phyloP scores from a whole-genome alignment of 1,140 invertebrate genomes.

The Laupala kohalensis region DNA sequence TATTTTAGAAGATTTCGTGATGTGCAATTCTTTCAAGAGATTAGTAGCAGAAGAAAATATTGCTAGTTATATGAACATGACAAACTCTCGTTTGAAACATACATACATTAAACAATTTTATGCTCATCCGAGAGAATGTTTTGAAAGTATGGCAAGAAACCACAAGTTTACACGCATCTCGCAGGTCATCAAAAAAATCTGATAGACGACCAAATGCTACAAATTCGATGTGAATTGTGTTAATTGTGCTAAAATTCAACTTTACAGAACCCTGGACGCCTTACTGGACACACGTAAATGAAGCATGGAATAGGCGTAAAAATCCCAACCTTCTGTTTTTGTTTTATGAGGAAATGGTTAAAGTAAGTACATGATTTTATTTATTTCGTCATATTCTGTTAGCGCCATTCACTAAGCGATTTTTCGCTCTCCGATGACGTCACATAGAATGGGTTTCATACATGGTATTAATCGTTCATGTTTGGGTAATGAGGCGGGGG shows the following conservation, averaged over 20 bases:
- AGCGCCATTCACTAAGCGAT: too few relatives aligned
- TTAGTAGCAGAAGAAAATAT: too few relatives aligned
- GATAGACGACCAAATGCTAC: neutral
- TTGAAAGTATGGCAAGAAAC: neutral
- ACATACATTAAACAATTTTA: neutral
- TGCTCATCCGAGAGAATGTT: neutral
- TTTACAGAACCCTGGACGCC: slow-evolving; percentile 43
- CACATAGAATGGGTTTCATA: too few relatives aligned
- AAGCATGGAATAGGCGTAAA: slow-evolving; percentile 49
- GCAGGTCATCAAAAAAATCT: neutral
- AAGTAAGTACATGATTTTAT: slow-evolving; percentile 34
- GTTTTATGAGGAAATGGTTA: slow-evolving; percentile 67
- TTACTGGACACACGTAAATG: slow-evolving; percentile 57
- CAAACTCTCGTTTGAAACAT: neutral
- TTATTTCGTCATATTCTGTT: too few relatives aligned
- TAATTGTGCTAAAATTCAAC: neutral
- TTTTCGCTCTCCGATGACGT: too few relatives aligned
- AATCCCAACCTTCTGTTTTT: slow-evolving; percentile 58
- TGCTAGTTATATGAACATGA: neutral
- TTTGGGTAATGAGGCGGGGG: too few relatives aligned
- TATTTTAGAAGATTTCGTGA: too few relatives aligned
- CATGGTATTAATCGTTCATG: too few relatives aligned
- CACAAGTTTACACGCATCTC: neutral
- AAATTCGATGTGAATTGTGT: neutral
- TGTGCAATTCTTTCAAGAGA: too few relatives aligned